A percentile compares a stretch with the other conserved stretches of the same genome.
Conservation (phyloP, 2,888 invertebrate genomes). For the Lordiphosa fenestrarum region DNA sequence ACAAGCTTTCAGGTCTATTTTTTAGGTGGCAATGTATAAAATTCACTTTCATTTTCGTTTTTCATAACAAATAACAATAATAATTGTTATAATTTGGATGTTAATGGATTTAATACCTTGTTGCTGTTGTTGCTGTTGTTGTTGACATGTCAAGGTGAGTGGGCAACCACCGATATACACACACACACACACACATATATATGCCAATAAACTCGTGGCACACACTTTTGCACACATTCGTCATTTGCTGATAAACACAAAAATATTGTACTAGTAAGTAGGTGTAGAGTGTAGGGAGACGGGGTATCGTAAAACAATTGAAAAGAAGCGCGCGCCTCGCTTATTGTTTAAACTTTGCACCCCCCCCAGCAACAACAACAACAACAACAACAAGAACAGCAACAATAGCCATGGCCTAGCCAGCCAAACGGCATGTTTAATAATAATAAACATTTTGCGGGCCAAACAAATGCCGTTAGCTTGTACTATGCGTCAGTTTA, state of each 20-base stretch:
- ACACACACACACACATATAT: neutral
- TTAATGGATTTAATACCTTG: conserved; percentile 6
- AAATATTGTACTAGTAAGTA: too few species aligned
- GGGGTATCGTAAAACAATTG: conserved; percentile 49
- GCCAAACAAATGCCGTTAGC: conserved; percentile 49
- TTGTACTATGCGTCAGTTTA: conserved; percentile 51
- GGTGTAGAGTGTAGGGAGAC: too few species aligned
- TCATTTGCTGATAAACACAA: conserved; percentile 46
- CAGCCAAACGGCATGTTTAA: conserved; percentile 33
- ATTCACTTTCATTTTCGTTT: conserved; percentile 2
- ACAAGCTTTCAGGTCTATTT: conserved; percentile 3
- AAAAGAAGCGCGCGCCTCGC: conserved; percentile 44
- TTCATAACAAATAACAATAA: conserved; percentile 3
- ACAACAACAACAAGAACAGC: too few species aligned
- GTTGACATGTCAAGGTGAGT: conserved; percentile 66
- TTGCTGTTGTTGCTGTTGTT: neutral
- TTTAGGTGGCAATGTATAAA: conserved; percentile 17
- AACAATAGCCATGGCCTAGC: conserved; percentile 12
- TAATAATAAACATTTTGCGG: conserved; percentile 30
- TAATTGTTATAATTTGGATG: neutral
- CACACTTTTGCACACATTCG: conserved; percentile 5
- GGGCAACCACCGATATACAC: conserved; percentile 16
- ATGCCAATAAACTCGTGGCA: neutral
- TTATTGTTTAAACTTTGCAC: conserved; percentile 55
- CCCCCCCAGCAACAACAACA: conserved; percentile 29